A percentile compares a stretch with the other conserved stretches of the same genome.
phyloP scores from a whole-genome alignment of 1,140 invertebrate species.

The Stratiolaelaps scimitus region DNA sequence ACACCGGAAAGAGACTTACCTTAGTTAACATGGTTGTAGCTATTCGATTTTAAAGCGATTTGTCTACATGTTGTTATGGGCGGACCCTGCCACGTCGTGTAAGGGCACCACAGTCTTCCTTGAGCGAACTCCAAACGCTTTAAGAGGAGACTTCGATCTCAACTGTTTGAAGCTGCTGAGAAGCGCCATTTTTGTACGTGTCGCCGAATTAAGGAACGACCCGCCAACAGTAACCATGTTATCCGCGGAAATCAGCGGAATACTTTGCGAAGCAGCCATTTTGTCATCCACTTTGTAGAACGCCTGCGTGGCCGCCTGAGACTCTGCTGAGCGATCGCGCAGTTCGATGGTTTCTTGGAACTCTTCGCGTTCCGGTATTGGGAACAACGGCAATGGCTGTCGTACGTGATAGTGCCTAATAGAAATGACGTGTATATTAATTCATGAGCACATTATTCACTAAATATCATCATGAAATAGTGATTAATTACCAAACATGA shows the following conservation, averaged over 20 bases:
- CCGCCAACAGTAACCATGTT: conserved; percentile 15
- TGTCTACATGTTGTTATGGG: conserved; percentile 23
- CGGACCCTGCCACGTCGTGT: conserved; percentile 5
- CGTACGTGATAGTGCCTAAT: conserved; percentile 15
- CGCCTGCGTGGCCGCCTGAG: neutral
- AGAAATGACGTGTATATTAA: neutral
- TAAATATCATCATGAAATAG: too few relatives aligned
- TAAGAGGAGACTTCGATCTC: conserved; percentile 20
- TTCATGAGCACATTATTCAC: too few relatives aligned
- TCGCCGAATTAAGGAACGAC: conserved; percentile 10
- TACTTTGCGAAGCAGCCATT: conserved; percentile 19
- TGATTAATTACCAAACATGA: too few relatives aligned
- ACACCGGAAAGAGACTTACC: too few relatives aligned
- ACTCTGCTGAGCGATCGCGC: neutral
- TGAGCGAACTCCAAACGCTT: conserved; percentile 21
- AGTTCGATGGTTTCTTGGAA: conserved; percentile 18
- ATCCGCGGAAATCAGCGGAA: conserved; percentile 23
- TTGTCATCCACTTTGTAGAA: conserved; percentile 25
- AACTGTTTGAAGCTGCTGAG: conserved; percentile 20
- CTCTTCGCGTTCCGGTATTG: conserved; percentile 17
- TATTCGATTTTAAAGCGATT: neutral
- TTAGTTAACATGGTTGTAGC: too few relatives aligned
- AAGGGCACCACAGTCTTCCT: conserved; percentile 18
- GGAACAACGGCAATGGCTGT: conserved; percentile 7
- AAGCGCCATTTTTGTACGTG: conserved; percentile 25